Percentiles rank a stretch among this genome's conserved stretches.
Evolutionary conservation across 2,888 invertebrate genomes (phyloP).

Genomic region (Oxytorus armatus): DNA sequence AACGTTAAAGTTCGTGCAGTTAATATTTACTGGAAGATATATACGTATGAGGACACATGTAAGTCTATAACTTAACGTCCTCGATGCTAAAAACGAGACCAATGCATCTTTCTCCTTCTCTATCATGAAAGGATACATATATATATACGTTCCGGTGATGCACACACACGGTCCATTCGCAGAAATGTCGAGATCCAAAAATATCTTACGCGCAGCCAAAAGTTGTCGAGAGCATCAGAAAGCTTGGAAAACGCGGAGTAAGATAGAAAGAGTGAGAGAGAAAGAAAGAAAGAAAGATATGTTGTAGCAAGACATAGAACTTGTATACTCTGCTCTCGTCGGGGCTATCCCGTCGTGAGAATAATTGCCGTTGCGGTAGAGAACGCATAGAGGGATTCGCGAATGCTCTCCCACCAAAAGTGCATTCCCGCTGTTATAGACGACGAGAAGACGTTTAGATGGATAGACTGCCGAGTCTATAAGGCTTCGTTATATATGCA

Average conservation of each 20-base stretch:
- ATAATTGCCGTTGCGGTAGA: constrained; percentile 62
- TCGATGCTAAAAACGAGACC: constrained; percentile 78
- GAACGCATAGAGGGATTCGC: constrained; percentile 47
- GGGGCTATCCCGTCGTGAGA: constrained; percentile 59
- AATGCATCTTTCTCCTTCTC: constrained; percentile 69
- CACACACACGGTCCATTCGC: constrained; percentile 74
- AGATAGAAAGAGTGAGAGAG: constrained; percentile 17
- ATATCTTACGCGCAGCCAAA: constrained; percentile 70
- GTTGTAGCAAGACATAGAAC: constrained; percentile 13
- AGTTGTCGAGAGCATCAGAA: constrained; percentile 39
- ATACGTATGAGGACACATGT: not conserved
- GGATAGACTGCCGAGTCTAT: constrained; percentile 51
- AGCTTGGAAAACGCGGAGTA: constrained; percentile 3
- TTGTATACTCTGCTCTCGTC: constrained; percentile 36
- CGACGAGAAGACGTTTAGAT: constrained; percentile 52
- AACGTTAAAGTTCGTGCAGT: not conserved
- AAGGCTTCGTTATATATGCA: constrained; percentile 20
- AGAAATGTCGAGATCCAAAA: constrained; percentile 77
- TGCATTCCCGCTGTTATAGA: constrained; percentile 54
- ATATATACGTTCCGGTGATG: constrained; percentile 75
- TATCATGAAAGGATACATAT: constrained; percentile 73
- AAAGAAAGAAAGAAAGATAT: constrained; percentile 35
- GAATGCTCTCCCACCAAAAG: constrained; percentile 33
- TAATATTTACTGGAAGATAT: constrained; percentile 13
- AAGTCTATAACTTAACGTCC: constrained; percentile 66